Evolutionary conservation across 2,888 invertebrate genomes (phyloP).

Genomic region (Drosophila demipolita): DNA sequence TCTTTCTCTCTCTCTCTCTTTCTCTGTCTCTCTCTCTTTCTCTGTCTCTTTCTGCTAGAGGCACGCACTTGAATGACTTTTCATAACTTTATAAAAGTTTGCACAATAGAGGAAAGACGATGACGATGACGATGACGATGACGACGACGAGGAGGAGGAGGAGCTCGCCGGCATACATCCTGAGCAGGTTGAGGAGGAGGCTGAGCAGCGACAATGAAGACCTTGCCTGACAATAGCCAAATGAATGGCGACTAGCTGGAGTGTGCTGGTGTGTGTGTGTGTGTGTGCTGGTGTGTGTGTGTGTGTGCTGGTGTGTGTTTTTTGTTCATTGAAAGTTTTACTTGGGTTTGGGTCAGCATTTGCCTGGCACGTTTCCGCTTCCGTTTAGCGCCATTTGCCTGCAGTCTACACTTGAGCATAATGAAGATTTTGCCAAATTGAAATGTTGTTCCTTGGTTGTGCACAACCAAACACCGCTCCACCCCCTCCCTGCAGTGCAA

Average conservation of each 20-base stretch:
- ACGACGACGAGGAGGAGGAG: conserved; percentile 6
- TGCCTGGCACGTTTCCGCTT: conserved; percentile 74
- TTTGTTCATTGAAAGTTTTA: conserved; percentile 8
- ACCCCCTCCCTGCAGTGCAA: neutral
- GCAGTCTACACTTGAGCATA: conserved; percentile 71
- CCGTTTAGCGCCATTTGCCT: conserved; percentile 73
- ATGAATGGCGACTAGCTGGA: conserved; percentile 40
- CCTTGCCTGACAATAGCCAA: conserved; percentile 68
- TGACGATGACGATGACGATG: conserved; percentile 13
- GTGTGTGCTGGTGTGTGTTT: neutral
- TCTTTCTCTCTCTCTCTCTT: neutral
- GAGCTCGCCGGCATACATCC: neutral
- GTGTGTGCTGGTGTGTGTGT: conserved; percentile 10
- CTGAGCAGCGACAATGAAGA: conserved; percentile 61
- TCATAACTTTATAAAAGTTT: conserved; percentile 77
- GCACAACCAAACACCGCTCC: neutral
- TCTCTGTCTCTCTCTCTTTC: neutral
- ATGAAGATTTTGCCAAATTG: conserved; percentile 79
- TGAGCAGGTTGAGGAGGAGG: conserved; percentile 18
- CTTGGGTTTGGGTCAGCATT: conserved; percentile 46
- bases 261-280: conserved; percentile 2
- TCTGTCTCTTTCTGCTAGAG: conserved; percentile 23
- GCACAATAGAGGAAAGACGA: conserved; percentile 58
- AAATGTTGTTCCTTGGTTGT: conserved; percentile 68
- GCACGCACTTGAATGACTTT: conserved; percentile 77